Percentiles rank a stretch among this genome's conserved stretches.
phyloP scores from a whole-genome alignment of 2,797 vertebrate genomes.

The Nyctibius grandis region DNA sequence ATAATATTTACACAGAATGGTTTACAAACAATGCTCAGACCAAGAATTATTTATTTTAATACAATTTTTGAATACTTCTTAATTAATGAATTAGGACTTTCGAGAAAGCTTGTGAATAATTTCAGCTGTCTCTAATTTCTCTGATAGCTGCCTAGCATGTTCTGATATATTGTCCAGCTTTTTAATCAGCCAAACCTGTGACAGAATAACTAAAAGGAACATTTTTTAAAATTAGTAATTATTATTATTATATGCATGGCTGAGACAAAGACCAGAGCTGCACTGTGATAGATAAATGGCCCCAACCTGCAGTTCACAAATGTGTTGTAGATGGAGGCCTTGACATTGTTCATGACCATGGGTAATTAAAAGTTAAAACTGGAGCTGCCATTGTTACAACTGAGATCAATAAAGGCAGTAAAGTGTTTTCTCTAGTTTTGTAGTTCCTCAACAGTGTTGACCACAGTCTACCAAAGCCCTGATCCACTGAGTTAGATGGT shows the following conservation, averaged over 20 bases:
- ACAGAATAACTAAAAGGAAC: neutral
- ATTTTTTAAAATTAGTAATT: neutral
- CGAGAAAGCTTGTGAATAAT: neutral
- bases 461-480: rapidly evolving
- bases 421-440: neutral
- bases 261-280: neutral
- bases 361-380: neutral
- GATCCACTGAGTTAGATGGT: neutral
- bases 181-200: neutral
- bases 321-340: neutral
- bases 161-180: neutral
- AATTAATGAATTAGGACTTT: neutral
- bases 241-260: neutral
- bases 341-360: neutral
- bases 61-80: neutral
- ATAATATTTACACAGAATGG: neutral
- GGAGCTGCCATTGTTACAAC: neutral
- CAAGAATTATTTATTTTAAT: neutral
- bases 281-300: neutral
- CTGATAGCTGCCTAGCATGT: neutral
- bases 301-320: rapidly evolving
- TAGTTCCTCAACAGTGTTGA: neutral
- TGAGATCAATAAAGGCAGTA: neutral
- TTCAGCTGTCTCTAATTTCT: neutral
- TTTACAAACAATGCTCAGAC: neutral